Evolutionary conservation across 2,888 invertebrate genomes (phyloP).

Genomic region (Cheilosia pagana): DNA sequence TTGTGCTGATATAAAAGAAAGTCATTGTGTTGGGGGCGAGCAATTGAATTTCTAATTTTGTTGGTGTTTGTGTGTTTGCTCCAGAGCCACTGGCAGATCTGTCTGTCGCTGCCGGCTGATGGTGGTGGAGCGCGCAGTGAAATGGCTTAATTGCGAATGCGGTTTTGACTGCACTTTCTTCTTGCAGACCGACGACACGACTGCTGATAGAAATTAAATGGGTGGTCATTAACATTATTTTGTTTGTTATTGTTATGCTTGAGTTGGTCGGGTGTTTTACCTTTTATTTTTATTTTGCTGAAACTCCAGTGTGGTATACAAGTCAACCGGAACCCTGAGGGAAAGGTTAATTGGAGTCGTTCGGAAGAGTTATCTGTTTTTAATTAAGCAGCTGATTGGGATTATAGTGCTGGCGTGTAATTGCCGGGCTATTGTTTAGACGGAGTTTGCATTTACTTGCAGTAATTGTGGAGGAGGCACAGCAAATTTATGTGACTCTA

Average conservation of each 20-base stretch:
- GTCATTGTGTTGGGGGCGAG: constrained; percentile 26
- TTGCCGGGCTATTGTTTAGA: constrained; percentile 41
- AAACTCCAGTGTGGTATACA: constrained; percentile 26
- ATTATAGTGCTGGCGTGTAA: constrained; percentile 43
- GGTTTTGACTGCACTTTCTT: constrained; percentile 71
- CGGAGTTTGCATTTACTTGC: neutral
- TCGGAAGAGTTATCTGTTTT: constrained; percentile 56
- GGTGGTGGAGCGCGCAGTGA: constrained; percentile 38
- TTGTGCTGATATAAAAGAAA: constrained; percentile 63
- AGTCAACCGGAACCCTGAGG: constrained; percentile 60
- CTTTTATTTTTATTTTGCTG: constrained; percentile 13
- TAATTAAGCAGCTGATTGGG: constrained; percentile 61
- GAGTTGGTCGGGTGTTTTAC: constrained; percentile 45
- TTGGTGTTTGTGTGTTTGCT: constrained; percentile 33
- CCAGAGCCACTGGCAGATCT: constrained; percentile 55
- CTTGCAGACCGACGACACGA: neutral
- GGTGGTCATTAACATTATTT: constrained; percentile 71
- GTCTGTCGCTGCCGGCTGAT: constrained; percentile 48
- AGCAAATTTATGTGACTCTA: neutral
- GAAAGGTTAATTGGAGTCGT: constrained; percentile 67
- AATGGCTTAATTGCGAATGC: constrained; percentile 72
- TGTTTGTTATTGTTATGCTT: constrained; percentile 64
- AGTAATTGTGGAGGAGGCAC: neutral
- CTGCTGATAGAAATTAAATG: constrained; percentile 56
- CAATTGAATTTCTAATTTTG: constrained; percentile 71